These are phyloP conservation scores for Spilarctia lutea DNA, from an alignment of 2,888 invertebrate species.

Conservation along the genomic window DNA sequence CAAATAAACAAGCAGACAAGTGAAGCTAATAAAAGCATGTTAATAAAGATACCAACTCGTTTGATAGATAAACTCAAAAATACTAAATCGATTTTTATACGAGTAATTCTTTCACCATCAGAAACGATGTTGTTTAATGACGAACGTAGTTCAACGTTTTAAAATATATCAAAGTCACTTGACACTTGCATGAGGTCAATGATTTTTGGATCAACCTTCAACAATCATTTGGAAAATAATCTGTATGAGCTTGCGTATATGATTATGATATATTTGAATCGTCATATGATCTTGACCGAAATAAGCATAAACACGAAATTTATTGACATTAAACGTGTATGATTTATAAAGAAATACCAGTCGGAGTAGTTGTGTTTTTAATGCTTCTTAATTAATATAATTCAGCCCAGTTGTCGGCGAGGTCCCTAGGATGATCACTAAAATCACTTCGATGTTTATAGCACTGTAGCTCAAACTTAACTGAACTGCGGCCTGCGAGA, in stretches of 20 bases:
- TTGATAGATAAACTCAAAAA: background rate
- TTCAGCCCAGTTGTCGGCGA: too few relatives aligned
- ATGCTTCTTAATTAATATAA: background rate
- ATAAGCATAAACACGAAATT: slow-evolving; percentile 12
- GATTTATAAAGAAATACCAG: background rate
- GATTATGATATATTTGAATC: slow-evolving; percentile 12
- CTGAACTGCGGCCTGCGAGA: too few relatives aligned
- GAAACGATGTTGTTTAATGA: background rate
- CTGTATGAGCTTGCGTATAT: background rate
- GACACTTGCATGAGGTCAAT: slow-evolving; percentile 6
- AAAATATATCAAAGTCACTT: background rate
- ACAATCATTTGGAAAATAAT: slow-evolving; percentile 7
- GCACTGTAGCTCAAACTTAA: too few relatives aligned
- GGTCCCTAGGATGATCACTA: too few relatives aligned
- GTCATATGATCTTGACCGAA: slow-evolving; percentile 22
- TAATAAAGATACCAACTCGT: background rate
- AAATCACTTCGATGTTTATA: too few relatives aligned
- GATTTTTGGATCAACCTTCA: slow-evolving; percentile 9
- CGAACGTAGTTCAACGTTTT: background rate
- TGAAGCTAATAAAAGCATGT: background rate
- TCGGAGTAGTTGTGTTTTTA: background rate
- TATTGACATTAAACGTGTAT: slow-evolving; percentile 3
- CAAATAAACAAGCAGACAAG: too few relatives aligned
- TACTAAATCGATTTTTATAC: background rate
- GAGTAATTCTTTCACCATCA: background rate